Conservation (phyloP, 2,797 vertebrate species). For the Aratinga solstitialis region DNA sequence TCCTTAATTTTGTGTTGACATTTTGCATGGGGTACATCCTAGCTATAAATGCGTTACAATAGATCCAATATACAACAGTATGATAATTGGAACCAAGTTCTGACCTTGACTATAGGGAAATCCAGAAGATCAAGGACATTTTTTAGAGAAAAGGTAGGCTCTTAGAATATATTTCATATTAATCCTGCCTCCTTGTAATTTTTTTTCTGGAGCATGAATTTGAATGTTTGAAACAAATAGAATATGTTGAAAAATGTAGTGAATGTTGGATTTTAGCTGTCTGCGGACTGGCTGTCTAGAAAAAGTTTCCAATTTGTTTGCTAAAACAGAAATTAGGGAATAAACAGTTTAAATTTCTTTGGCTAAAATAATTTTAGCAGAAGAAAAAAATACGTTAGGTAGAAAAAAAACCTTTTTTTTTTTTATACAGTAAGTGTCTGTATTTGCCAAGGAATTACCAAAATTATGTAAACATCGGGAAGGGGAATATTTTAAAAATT, state of each 20-base stretch:
- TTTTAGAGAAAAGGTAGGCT: not conserved
- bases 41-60: not conserved
- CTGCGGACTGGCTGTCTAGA: not conserved
- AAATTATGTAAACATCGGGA: not conserved
- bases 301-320: not conserved
- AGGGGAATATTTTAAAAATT: not conserved
- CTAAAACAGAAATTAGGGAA: not conserved
- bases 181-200: not conserved
- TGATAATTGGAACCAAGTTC: not conserved
- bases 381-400: not conserved
- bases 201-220: not conserved
- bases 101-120: not conserved
- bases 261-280: not conserved
- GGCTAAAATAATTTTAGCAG: not conserved
- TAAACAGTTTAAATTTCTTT: not conserved
- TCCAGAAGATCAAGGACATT: not conserved
- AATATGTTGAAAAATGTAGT: not conserved
- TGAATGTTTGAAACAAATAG: not conserved
- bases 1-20: not conserved
- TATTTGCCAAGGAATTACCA: not conserved
- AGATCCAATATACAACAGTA: not conserved
- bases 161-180: not conserved
- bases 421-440: not conserved
- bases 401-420: not conserved
- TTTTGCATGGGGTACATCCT: not conserved